Conservation (phyloP, 2,797 vertebrate species). For the Mallotus villosus region DNA sequence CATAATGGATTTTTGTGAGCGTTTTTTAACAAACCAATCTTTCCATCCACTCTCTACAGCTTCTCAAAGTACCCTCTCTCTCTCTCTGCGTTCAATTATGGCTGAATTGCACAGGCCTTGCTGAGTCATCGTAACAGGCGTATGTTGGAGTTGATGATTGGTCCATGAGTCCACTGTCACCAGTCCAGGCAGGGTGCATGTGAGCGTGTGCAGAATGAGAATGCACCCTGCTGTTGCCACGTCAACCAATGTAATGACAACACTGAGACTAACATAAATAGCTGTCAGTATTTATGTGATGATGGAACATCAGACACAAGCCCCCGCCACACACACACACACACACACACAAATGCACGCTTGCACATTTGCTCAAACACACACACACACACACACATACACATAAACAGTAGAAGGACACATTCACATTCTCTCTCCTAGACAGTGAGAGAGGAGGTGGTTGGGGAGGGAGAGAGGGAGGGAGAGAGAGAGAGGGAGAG, state of each 20-base stretch:
- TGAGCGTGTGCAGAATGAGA: background rate
- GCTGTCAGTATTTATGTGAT: conserved; percentile 35
- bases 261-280: conserved; percentile 28
- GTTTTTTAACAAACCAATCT: conserved; percentile 38
- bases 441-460: background rate
- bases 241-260: conserved; percentile 36
- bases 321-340: background rate
- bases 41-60: conserved; percentile 19
- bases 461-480: background rate
- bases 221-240: conserved; percentile 19
- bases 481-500: conserved; percentile 17
- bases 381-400: too few relatives aligned
- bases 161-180: conserved; percentile 39
- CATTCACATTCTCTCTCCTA: background rate
- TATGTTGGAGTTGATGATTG: background rate
- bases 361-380: background rate
- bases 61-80: conserved; percentile 25
- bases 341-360: background rate
- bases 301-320: conserved; percentile 14
- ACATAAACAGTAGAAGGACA: too few relatives aligned
- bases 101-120: background rate
- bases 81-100: conserved; percentile 23
- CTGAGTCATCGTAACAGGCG: background rate
- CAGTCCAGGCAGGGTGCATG: conserved; percentile 22
- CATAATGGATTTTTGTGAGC: conserved; percentile 38